Base-by-base conservation (phyloP, 2,113 vertebrate genomes). In the Dicerorhinus sumatrensis region DNA sequence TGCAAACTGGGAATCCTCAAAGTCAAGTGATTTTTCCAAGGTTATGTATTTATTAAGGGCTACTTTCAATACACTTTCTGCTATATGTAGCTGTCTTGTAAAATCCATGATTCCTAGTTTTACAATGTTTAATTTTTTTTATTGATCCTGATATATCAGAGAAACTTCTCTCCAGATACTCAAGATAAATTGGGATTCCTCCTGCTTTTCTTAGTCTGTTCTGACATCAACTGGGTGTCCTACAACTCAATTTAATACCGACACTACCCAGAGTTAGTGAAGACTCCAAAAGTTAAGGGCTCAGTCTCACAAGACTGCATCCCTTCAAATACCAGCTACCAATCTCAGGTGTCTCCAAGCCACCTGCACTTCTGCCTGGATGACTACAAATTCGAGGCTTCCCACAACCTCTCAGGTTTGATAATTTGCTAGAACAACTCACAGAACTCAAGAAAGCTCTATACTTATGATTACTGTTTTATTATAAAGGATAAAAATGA, bases 21-120 rank as follows among this genome's bases (percentile, higher is more conserved):
- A 27, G 77, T 81, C 87, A 95, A 93, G 58, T 80, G 21, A 73
- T 25, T 88, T 77, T 87, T 83, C 76, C 84, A 88, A 89, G 25
- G 5, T 91, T 54, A 87, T 5, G 6, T 5, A 51, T 33, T 86
- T 86, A 92, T 23, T 87, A 83, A 96, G 63, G 16, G 27, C n/a
- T 76, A 62, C 2, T 46, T 84, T 58, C 21, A 89, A 46, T 72
- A 5, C 29, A 25, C 21, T 60, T 58, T 77, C 56, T 94, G 27
- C 29, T 60, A 25, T 81, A 33, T 33, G 13, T 9, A 54, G 18
- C 54, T 79, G 6, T 89, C 36, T 94, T 27, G 51, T 77, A 89
- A 91, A 89, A 81, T 65, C 29, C 46, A 39, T 36, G 60, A 87
- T 33, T 73, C 25, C 25, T 92, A 77, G 8, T 18, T 4, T 88